phyloP scores from a whole-genome alignment of 2,888 invertebrate genomes.

The Cheilosia soror region DNA sequence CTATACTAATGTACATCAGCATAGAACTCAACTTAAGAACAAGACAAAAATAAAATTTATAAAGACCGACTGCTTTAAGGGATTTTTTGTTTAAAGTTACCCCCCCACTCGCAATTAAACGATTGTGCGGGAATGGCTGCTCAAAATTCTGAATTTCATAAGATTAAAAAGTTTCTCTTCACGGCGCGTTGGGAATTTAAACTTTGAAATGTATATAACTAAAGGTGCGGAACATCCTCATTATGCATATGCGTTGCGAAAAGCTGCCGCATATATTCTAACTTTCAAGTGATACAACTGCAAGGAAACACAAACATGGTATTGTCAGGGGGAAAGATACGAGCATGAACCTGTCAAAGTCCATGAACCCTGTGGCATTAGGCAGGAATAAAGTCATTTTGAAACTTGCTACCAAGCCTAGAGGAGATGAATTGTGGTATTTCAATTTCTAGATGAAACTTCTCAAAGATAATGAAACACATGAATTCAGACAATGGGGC shows the following conservation, averaged over 20 bases:
- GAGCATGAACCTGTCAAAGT: constrained; percentile 48
- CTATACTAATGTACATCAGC: constrained; percentile 27
- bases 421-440: constrained; percentile 68
- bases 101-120: constrained; percentile 49
- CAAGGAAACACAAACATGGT: constrained; percentile 33
- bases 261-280: constrained; percentile 29
- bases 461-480: constrained; percentile 68
- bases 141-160: constrained; percentile 55
- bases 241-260: constrained; percentile 64
- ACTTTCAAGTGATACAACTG: constrained; percentile 50
- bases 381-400: constrained; percentile 69
- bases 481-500: constrained; percentile 50
- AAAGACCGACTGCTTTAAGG: constrained; percentile 43
- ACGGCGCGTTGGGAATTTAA: constrained; percentile 59
- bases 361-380: constrained; percentile 66
- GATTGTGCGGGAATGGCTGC: constrained; percentile 26
- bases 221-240: constrained; percentile 66
- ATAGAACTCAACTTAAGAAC: constrained; percentile 5
- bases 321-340: background rate
- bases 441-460: constrained; percentile 70
- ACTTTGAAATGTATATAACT: constrained; percentile 51
- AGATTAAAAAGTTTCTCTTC: constrained; percentile 65
- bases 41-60: constrained; percentile 23
- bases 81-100: constrained; percentile 29
- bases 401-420: constrained; percentile 65